These are phyloP conservation scores for Hemicentrotus pulcherrimus DNA, from an alignment of 35 echinoderm and acorn worm genomes.

Conservation along the genomic window DNA sequence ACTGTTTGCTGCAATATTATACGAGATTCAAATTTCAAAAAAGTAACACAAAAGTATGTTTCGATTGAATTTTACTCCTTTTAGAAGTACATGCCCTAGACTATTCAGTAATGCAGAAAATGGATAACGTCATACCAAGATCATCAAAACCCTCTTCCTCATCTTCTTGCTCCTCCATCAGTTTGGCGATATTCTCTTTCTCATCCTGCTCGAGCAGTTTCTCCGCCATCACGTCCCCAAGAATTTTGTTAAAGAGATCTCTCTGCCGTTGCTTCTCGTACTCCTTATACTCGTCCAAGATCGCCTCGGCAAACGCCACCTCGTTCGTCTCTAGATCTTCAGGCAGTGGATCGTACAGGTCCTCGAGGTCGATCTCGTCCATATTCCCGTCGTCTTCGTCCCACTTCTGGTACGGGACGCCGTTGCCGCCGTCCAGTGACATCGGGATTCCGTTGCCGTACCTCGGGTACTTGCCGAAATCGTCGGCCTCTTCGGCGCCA, in stretches of 20 bases:
- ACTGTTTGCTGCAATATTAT: too few species aligned
- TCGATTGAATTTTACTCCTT: too few species aligned
- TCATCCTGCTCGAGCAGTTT: slow-evolving; percentile 20
- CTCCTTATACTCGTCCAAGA: background rate
- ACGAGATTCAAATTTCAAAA: too few species aligned
- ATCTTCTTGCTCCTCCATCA: slow-evolving; percentile 1
- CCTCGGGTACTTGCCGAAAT: background rate
- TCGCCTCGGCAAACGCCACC: background rate
- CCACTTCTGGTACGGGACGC: background rate
- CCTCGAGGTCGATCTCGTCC: slow-evolving; percentile 3
- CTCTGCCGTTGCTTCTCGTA: background rate
- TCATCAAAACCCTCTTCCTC: slow-evolving; percentile 19
- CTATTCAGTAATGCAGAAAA: background rate
- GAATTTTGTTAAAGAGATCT: slow-evolving; percentile 20
- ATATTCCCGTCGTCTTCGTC: background rate
- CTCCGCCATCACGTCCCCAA: slow-evolving; percentile 42
- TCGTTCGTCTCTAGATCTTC: slow-evolving; percentile 42
- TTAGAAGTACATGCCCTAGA: too few species aligned
- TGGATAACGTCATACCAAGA: background rate
- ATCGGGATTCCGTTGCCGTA: background rate
- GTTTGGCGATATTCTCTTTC: slow-evolving; percentile 21
- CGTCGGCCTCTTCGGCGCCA: background rate
- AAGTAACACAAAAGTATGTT: too few species aligned
- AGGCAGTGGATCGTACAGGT: background rate
- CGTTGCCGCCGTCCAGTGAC: background rate